Conservation (phyloP, 2,797 vertebrate species). For the Sebastes oblongus region DNA sequence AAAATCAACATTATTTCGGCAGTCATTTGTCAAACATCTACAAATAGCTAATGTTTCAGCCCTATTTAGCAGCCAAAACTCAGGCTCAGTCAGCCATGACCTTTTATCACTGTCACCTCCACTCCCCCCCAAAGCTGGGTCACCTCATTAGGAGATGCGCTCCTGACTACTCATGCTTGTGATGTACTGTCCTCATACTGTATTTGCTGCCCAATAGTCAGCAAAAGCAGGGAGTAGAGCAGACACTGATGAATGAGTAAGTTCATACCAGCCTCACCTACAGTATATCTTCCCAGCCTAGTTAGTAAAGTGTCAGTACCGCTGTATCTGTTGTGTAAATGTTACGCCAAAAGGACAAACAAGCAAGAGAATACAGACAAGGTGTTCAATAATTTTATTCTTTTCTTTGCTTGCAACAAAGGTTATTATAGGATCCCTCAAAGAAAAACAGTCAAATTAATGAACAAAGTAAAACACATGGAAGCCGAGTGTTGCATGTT, state of each 20-base stretch:
- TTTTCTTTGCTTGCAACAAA: constrained; percentile 75
- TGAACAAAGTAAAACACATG: constrained; percentile 63
- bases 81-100: neutral
- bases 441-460: constrained; percentile 60
- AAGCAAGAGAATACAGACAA: neutral
- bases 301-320: constrained; percentile 20
- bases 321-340: neutral
- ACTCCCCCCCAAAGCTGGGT: constrained; percentile 42
- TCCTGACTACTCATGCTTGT: constrained; percentile 28
- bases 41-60: neutral
- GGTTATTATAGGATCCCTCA: constrained; percentile 51
- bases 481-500: constrained; percentile 69
- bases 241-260: constrained; percentile 64
- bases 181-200: constrained; percentile 48
- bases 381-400: constrained; percentile 64
- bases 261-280: constrained; percentile 23
- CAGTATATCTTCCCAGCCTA: constrained; percentile 43
- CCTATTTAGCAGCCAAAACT: neutral
- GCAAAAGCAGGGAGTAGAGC: constrained; percentile 54
- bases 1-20: neutral
- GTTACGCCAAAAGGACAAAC: neutral
- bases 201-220: constrained; percentile 65
- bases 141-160: constrained; percentile 61
- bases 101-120: constrained; percentile 15
- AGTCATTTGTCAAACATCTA: neutral